Percentiles rank a stretch among this genome's conserved stretches.
These are phyloP conservation scores for Plemyria rubiginata DNA, from an alignment of 2,888 invertebrate genomes.

Conservation along the genomic window DNA sequence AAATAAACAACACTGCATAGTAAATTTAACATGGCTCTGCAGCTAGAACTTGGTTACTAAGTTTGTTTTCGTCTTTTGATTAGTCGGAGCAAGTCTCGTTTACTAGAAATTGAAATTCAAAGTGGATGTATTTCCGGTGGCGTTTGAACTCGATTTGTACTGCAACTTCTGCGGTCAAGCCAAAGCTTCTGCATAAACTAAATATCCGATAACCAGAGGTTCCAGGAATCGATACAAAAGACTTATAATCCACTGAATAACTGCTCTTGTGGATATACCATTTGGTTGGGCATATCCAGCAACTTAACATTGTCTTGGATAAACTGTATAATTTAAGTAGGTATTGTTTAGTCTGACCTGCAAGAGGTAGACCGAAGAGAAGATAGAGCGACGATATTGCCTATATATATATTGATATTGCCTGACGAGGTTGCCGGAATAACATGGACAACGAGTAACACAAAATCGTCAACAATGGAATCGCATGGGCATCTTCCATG, in stretches of 20 bases:
- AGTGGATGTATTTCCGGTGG: conserved; percentile 31
- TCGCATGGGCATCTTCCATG: no score
- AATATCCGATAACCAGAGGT: conserved; percentile 28
- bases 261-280: not conserved
- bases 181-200: conserved; percentile 25
- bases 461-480: no score
- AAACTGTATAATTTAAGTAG: no score
- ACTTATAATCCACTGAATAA: conserved; percentile 9
- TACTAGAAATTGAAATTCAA: conserved; percentile 39
- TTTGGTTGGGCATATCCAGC: not conserved
- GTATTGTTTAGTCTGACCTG: no score
- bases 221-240: conserved; percentile 14
- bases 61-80: conserved; percentile 29
- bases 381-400: no score
- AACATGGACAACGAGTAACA: no score
- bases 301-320: no score
- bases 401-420: no score
- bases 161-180: conserved; percentile 32
- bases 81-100: conserved; percentile 27
- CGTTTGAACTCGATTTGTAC: conserved; percentile 35
- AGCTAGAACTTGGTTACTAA: conserved; percentile 15
- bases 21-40: conserved; percentile 17
- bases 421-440: no score
- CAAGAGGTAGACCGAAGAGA: no score
- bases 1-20: conserved; percentile 2